A percentile compares a stretch with the other conserved stretches of the same genome.
Conservation (phyloP, 2,888 invertebrate species). For the Lamproptera curius region DNA sequence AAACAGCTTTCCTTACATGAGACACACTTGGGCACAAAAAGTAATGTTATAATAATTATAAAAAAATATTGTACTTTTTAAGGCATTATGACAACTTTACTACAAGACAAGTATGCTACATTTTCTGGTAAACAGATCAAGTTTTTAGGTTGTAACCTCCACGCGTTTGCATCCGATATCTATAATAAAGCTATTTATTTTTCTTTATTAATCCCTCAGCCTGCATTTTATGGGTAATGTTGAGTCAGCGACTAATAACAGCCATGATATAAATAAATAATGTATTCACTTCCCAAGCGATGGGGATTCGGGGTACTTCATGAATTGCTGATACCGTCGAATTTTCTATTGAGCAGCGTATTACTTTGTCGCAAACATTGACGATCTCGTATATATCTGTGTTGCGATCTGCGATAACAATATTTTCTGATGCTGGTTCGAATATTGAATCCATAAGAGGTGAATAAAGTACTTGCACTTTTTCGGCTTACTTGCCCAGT, state of each 20-base stretch:
- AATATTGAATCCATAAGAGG: conserved; percentile 22
- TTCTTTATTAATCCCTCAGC: neutral
- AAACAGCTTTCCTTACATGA: no score
- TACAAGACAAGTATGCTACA: no score
- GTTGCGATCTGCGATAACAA: no score
- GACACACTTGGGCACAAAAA: no score
- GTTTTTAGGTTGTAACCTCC: no score
- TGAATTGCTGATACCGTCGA: conserved; percentile 63
- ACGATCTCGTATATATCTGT: conserved; percentile 53
- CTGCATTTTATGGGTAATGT: conserved; percentile 17
- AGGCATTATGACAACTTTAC: no score
- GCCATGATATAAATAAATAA: conserved; percentile 40
- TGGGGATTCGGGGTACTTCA: conserved; percentile 40
- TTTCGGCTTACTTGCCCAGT: no score
- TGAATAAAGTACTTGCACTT: no score
- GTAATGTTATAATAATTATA: no score
- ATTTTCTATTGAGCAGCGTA: conserved; percentile 24
- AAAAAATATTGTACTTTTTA: no score
- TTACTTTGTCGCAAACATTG: conserved; percentile 51
- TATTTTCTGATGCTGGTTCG: no score
- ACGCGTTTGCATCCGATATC: neutral
- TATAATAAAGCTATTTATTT: neutral
- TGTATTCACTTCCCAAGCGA: conserved; percentile 39
- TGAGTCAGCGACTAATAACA: conserved; percentile 42
- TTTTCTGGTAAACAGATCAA: no score